Conservation (phyloP, 2,797 vertebrate genomes). For the Fistularia tabacaria region DNA sequence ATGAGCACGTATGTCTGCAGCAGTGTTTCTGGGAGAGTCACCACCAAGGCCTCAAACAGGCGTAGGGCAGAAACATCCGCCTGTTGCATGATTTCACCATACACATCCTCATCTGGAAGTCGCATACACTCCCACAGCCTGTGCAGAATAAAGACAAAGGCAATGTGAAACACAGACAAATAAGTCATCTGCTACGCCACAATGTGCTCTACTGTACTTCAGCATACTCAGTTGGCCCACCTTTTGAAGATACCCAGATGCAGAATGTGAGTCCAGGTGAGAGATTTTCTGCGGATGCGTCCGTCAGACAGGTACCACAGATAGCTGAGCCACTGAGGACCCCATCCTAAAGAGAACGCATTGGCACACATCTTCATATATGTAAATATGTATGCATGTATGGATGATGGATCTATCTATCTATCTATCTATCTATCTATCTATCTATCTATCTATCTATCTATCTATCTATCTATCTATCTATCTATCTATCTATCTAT, state of each 20-base stretch:
- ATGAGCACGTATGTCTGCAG: slow-evolving; percentile 79
- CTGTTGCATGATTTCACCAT: slow-evolving; percentile 71
- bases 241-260: slow-evolving; percentile 85
- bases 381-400: neutral
- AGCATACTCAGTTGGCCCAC: slow-evolving; percentile 45
- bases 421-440: slow-evolving; percentile 34
- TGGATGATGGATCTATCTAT: too few species aligned
- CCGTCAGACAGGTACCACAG: slow-evolving; percentile 80
- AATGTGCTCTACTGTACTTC: neutral
- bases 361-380: slow-evolving; percentile 1
- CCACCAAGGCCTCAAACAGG: slow-evolving; percentile 81
- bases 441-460: neutral
- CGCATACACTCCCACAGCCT: slow-evolving; percentile 78
- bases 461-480: slow-evolving; percentile 35
- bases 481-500: neutral
- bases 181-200: neutral
- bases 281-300: slow-evolving; percentile 47
- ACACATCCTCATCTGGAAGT: slow-evolving; percentile 20
- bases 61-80: slow-evolving; percentile 77
- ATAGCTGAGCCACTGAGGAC: slow-evolving; percentile 80
- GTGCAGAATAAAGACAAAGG: slow-evolving; percentile 12
- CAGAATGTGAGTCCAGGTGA: slow-evolving; percentile 76
- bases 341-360: slow-evolving; percentile 60
- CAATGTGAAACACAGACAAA: neutral
- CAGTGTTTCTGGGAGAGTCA: slow-evolving; percentile 81